Conservation (phyloP, 2,888 invertebrate genomes). For the Achlya flavicornis region DNA sequence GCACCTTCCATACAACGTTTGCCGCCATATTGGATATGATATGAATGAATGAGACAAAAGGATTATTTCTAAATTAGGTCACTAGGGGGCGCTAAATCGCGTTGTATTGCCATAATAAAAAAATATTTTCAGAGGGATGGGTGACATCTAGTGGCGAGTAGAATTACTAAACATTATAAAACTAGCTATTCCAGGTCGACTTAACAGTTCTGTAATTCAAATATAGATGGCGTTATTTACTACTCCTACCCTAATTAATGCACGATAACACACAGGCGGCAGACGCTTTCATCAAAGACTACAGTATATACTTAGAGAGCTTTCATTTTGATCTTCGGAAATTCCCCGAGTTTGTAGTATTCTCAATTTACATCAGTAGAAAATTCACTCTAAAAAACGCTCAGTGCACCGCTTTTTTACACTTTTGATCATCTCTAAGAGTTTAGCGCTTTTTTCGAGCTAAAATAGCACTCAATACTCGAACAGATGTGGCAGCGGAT, state of each 20-base stretch:
- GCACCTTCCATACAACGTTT: slow-evolving; percentile 79
- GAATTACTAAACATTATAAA: slow-evolving; percentile 18
- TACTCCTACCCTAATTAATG: neutral
- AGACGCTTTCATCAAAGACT: too few relatives aligned
- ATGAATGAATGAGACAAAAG: slow-evolving; percentile 71
- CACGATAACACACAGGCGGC: too few relatives aligned
- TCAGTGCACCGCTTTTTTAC: too few relatives aligned
- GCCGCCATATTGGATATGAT: slow-evolving; percentile 79
- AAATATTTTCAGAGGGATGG: slow-evolving; percentile 13
- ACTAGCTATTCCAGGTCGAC: neutral
- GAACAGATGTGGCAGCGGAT: too few relatives aligned
- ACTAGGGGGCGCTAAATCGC: slow-evolving; percentile 54
- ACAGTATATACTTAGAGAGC: too few relatives aligned
- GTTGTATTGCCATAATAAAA: slow-evolving; percentile 52
- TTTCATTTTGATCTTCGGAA: too few relatives aligned
- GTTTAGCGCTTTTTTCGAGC: too few relatives aligned
- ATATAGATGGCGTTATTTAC: neutral
- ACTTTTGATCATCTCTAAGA: too few relatives aligned
- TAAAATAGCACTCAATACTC: too few relatives aligned
- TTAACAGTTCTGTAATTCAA: slow-evolving; percentile 9
- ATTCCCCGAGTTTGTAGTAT: too few relatives aligned
- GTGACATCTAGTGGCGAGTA: slow-evolving; percentile 36
- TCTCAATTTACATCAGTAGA: too few relatives aligned
- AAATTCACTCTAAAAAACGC: too few relatives aligned
- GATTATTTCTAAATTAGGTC: slow-evolving; percentile 45